Conservation (phyloP, 2,113 vertebrate species). For the Pachycephala philippinensis region DNA sequence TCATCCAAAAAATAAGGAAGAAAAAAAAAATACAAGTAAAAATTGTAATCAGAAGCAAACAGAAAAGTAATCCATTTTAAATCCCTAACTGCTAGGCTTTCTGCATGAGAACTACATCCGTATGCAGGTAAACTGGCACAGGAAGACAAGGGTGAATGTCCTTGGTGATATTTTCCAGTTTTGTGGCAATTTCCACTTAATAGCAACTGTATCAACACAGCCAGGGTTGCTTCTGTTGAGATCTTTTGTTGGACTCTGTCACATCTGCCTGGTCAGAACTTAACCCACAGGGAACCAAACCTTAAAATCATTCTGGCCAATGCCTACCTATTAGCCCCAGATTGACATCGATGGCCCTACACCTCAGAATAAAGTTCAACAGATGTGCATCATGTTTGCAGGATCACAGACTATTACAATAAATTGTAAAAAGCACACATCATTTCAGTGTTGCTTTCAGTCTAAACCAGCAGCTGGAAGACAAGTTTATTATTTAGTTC, state of each 20-base stretch:
- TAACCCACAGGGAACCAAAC: neutral
- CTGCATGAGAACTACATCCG: neutral
- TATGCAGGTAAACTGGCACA: neutral
- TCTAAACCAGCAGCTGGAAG: neutral
- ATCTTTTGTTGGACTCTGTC: neutral
- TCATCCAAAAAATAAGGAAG: neutral
- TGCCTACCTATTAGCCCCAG: neutral
- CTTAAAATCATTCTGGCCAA: neutral
- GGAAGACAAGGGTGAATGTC: neutral
- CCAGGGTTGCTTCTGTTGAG: neutral
- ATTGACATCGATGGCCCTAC: rapidly evolving
- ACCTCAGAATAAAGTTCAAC: neutral
- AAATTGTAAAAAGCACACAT: neutral
- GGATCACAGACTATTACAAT: neutral
- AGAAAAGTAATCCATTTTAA: neutral
- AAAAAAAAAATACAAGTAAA: neutral
- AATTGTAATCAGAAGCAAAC: constrained; percentile 5
- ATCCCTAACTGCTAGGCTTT: neutral
- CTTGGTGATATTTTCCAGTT: neutral
- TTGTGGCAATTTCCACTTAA: neutral
- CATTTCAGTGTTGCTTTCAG: neutral
- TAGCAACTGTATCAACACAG: neutral
- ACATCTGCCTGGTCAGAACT: neutral
- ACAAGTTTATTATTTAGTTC: neutral
- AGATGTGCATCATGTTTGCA: neutral